Base-by-base conservation (phyloP, 2,888 invertebrate species). In the Drosophila mulleri region DNA sequence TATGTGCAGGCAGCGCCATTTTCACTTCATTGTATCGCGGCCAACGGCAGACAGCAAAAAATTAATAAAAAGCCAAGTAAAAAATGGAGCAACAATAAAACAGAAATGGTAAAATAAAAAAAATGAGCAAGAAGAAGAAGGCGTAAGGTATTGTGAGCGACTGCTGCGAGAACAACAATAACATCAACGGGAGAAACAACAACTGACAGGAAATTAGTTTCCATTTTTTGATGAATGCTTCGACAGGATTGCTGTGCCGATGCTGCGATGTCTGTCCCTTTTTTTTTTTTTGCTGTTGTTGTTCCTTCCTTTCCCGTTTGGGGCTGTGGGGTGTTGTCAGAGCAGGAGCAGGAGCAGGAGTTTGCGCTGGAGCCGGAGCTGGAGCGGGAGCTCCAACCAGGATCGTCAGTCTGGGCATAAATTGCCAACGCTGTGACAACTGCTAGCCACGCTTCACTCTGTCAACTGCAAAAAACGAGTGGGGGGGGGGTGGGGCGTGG, bases 201-300 rank as follows among this genome's bases (percentile, higher is more conserved):
- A 88, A 92, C 92, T 91, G 92, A 91, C 91, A 92, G 91, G 91
- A 91, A 91, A 91, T 91, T 91, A 91, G 91, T 92, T 92, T 92
- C 91, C 90, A 91, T 92, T 91, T 92, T 92, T 91, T 92, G 92
- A 92, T 92, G 91, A 92, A 91, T 92, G 92, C 91, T 88, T 91
- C 91, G 91, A 91, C 92, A 91, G 90, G 88, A 91, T 91, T 87
- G 87, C 83, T 82, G 70, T 75, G 87, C 65, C 63, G 86, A 70
- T 73, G 82, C 75, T 82, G 76, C 63, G 75, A 75, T 78, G 67
- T 69, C 71, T 75, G 50, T 53, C 63, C 65, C 75, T 71, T 64
- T 54, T 53, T 71, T 64, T 54, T 53, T 47, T 60, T 47, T 45
- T 26, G 6, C 54, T 53, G 45, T 50, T 60, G 48, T 23, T 50